A percentile compares a stretch with the other conserved stretches of the same genome.
Evolutionary conservation across 2,888 invertebrate genomes (phyloP).

Genomic region (Ceraclea dissimilis): DNA sequence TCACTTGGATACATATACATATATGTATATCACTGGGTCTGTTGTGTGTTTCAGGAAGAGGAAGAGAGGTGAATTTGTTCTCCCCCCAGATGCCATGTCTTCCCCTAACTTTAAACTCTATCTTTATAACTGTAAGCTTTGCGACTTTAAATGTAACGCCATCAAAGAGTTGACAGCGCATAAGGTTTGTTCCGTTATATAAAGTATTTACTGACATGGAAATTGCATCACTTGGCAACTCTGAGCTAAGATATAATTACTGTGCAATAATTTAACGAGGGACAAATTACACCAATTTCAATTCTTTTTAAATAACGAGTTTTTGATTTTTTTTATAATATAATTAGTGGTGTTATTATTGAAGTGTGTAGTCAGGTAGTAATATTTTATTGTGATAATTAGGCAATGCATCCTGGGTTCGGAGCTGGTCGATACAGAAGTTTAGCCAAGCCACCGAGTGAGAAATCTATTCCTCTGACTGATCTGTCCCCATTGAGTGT

Average conservation of each 20-base stretch:
- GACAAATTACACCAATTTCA: no score
- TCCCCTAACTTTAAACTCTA: slow-evolving; percentile 44
- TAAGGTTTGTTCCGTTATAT: slow-evolving; percentile 31
- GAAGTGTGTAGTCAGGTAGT: no score
- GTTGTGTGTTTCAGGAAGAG: slow-evolving; percentile 12
- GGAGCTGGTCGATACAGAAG: slow-evolving; percentile 17
- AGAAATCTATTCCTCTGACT: slow-evolving; percentile 27
- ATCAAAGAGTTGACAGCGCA: slow-evolving; percentile 42
- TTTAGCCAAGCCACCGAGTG: slow-evolving; percentile 14
- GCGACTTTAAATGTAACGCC: slow-evolving; percentile 43
- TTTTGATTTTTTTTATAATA: no score
- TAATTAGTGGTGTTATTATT: not conserved
- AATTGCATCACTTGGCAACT: no score
- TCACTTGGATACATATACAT: no score
- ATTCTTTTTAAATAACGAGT: no score
- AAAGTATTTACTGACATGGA: not conserved
- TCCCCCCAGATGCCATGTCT: slow-evolving; percentile 12
- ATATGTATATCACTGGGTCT: no score
- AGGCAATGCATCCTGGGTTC: slow-evolving; percentile 14
- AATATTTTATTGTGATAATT: not conserved
- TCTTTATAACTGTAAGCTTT: slow-evolving; percentile 42
- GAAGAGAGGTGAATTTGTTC: slow-evolving; percentile 13
- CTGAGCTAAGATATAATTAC: no score
- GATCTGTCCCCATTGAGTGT: slow-evolving; percentile 28
- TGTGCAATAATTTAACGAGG: no score